phyloP scores from a whole-genome alignment of 2,888 invertebrate genomes.

The Agelastica alni region DNA sequence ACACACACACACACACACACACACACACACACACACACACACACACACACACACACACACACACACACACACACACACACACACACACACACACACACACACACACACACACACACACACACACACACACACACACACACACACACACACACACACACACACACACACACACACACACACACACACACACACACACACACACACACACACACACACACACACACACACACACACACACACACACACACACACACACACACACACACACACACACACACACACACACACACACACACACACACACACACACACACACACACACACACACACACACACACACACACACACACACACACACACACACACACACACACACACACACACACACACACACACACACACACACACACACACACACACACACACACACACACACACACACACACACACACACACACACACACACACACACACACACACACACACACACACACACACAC shows the following conservation, averaged over 20 bases:
- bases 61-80: conserved; percentile 1
- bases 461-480: too few species aligned
- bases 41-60: conserved; percentile 6
- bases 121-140: conserved; percentile 1
- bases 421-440: too few species aligned
- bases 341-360: background rate
- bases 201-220: background rate
- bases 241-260: background rate
- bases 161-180: background rate
- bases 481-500: too few species aligned
- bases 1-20: conserved; percentile 8
- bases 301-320: background rate
- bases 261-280: background rate
- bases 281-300: background rate
- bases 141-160: background rate
- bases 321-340: background rate
- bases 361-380: too few species aligned
- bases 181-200: background rate
- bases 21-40: conserved; percentile 8
- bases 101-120: conserved; percentile 1
- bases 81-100: background rate
- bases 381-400: too few species aligned
- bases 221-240: background rate
- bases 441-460: too few species aligned
- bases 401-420: too few species aligned